Base-by-base conservation (phyloP, 2,113 vertebrate genomes). In the Camelus dromedarius region DNA sequence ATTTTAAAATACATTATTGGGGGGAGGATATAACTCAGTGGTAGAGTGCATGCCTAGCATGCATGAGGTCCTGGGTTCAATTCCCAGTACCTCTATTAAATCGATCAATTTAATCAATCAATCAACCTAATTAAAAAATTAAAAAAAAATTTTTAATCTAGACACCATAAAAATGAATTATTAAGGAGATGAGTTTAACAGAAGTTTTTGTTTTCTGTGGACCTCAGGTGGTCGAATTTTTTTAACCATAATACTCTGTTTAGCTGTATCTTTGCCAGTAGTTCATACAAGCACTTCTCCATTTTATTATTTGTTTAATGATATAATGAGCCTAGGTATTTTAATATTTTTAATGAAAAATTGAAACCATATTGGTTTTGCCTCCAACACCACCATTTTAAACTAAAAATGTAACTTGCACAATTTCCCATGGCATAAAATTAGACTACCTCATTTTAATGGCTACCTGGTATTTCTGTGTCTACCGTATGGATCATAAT, bases 291-390 rank as follows among this genome's bases (percentile, higher is more conserved):
- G 42, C 46, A 46, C 28, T 75, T 92, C 32, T 64, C 48, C 48
- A 67, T 76, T 87, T 92, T 91, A 69, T 76, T 89, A 83, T 76
- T 93, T 95, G 35, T 38, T 83, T 92, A 93, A 84, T 90, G 42
- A 91, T 28, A 72, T 76, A 85, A 93, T 42, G 15, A 82, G 9
- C 64, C 77, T 75, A 6, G 32, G 32, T 92, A 54, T 84, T 83
- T 83, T 88, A 82, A 88, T 54, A 70, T 90, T 92, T 73, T 48
- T 92, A 18, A 93, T 64, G 50, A 64, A 88, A 73, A 96, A 95
- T 8, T 70, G 30, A 91, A 93, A 62, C 46, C 73, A 64, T 66
- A 75, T 4, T 95, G 58, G 60, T 93, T 96, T 80, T 96, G 73
- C 42, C 77, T 82, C 30, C 52, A 92, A 32, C 28, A 69, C 9